Percentiles rank a stretch among this genome's conserved stretches.
These are phyloP conservation scores for Morinoia aosen DNA, from an alignment of 2,888 invertebrate species.

Conservation along the genomic window DNA sequence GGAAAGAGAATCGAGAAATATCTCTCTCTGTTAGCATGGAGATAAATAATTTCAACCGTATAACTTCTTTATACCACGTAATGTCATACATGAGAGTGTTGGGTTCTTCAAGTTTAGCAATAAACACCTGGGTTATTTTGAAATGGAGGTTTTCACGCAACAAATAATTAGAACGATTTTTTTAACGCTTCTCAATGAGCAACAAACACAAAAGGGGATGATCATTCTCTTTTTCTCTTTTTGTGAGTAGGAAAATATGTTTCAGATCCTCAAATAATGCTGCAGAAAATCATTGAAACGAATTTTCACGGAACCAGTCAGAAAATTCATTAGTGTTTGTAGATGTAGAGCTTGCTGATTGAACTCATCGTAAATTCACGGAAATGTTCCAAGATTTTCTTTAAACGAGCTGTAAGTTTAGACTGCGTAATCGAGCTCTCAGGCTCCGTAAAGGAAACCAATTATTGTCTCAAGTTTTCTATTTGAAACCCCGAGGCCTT, in stretches of 20 bases:
- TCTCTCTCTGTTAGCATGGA: not conserved
- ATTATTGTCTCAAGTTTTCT: not conserved
- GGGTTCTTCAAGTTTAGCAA: not conserved
- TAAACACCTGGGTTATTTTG: not conserved
- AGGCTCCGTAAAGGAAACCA: not conserved
- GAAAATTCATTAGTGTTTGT: not conserved
- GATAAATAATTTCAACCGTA: not conserved
- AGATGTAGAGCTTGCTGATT: not conserved
- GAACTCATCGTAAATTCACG: not conserved
- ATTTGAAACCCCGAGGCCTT: not conserved
- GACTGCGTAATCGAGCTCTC: not conserved
- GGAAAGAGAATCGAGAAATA: not conserved
- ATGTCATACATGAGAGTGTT: not conserved
- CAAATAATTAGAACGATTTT: not conserved
- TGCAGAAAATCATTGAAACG: not conserved
- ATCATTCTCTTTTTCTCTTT: not conserved
- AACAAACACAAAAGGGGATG: not conserved
- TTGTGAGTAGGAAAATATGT: not conserved
- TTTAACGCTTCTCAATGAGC: not conserved
- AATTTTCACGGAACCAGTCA: not conserved
- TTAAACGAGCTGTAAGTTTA: not conserved
- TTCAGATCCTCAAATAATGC: not conserved
- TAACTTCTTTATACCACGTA: not conserved
- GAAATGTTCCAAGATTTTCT: not conserved
- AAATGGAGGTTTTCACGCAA: not conserved